These are phyloP conservation scores for Polymixis flavicincta DNA, from an alignment of 2,888 invertebrate genomes.

Conservation along the genomic window DNA sequence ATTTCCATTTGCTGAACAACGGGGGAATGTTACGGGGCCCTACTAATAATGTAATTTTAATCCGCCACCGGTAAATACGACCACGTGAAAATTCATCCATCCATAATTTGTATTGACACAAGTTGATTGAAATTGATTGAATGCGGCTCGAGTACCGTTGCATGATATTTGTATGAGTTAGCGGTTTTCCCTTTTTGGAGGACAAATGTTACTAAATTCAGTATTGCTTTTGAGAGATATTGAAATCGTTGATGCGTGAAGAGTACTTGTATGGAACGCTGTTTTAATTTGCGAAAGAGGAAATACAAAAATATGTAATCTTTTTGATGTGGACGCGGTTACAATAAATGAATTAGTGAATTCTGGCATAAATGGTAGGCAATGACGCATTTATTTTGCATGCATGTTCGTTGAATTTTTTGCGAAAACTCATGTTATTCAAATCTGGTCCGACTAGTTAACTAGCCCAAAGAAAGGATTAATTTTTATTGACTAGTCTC, in stretches of 20 bases:
- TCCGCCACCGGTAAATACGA: conserved; percentile 52
- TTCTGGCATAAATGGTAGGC: neutral
- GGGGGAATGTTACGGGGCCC: conserved; percentile 7
- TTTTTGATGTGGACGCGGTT: conserved; percentile 4
- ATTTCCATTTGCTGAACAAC: conserved; percentile 42
- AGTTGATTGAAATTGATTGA: conserved; percentile 66
- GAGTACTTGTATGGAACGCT: conserved; percentile 35
- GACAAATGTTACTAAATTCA: conserved; percentile 50
- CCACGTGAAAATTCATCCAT: conserved; percentile 65
- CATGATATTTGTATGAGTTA: conserved; percentile 70
- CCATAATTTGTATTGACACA: conserved; percentile 68
- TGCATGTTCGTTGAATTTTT: neutral
- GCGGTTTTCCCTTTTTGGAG: conserved; percentile 61
- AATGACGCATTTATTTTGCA: neutral
- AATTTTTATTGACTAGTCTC: neutral
- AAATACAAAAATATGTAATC: conserved; percentile 9
- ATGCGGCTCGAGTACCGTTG: conserved; percentile 58
- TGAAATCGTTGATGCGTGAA: conserved; percentile 41
- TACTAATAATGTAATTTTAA: conserved; percentile 63
- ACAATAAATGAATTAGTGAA: neutral
- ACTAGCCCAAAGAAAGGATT: neutral
- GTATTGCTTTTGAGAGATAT: conserved; percentile 53
- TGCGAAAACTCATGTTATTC: neutral
- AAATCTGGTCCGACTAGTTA: neutral
- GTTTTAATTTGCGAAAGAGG: conserved; percentile 26